Evolutionary conservation across 2,888 invertebrate genomes (phyloP), one percentile per base, ranked within the genome.

Genomic region (Pilophorus perplexus): DNA sequence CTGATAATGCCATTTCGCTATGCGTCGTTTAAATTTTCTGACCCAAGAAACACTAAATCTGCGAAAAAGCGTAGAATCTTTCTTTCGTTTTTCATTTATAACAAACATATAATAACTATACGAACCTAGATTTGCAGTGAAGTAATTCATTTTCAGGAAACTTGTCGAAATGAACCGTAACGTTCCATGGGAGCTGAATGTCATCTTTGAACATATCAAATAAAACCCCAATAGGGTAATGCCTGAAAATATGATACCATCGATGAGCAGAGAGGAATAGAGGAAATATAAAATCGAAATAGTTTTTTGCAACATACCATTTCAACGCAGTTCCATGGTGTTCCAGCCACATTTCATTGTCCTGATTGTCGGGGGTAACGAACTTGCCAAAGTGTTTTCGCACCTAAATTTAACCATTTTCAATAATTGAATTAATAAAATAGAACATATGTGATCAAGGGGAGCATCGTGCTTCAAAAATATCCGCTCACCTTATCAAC

Each of bases 331-430:
- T 88, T 1, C 93, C 93, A 79, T 93, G 91, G 75, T 85, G 93
- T 75, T 95, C 95, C 66, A 97, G 80, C 96, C 97, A 97, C 84
- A 96, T 89, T 78, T 94, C 93, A 73, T 85, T 86, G 71, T 91
- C 89, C 67, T 87, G 86, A 75, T 87, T 88, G 72, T 89, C 89
- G 76, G 85, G 86, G 27, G 88, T 86, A 74, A 94, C 85, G 75
- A 85, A 90, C 67, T 89, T 85, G 66, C 86, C 80, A 75, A 96
- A 95, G 79, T 96, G 92, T 76, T 93, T 89, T 75, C 89, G 85
- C 74, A 93, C 88, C 90, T 90, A 33, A 33, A 33, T 6, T 8
- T 12, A 33, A 33, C 33, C 6, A 33, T 33, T 33, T 33, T 33
- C 44, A 10, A 44, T 14, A 44, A 10, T 14, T 44, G n/a, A n/a